Base-by-base conservation (phyloP, 2,888 invertebrate species). In the Metalampra italica region DNA sequence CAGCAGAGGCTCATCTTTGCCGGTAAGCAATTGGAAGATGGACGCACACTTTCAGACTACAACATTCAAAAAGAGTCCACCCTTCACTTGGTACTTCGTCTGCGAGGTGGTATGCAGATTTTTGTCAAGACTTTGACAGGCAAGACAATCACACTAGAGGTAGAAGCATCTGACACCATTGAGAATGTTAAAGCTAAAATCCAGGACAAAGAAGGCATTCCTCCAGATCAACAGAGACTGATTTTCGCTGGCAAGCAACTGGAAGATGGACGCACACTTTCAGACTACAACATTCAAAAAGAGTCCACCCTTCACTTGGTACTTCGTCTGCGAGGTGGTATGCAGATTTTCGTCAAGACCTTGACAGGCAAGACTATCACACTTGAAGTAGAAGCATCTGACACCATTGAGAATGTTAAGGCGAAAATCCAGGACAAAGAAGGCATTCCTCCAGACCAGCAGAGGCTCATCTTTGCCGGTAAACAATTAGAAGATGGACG, bases 341-440 rank as follows among this genome's bases (percentile, higher is more conserved):
- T 78, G 78, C 78, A 78, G 40, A 78, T 70, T 9, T 71, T 72
- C 36, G 72, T 72, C 0, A 74, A 72, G 38, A 72, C 69, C 4
- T 52, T 69, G 34, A 74, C 71, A 13, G 71, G 66, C n/a, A 68
- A 68, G 37, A 68, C 68, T 0, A 68, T 68, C 29, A 68, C 68
- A 0, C 44, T 68, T 0, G 68, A 68, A 30, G 68, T 68, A 7
- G 68, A 68, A 32, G 51, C 68, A 15, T 63, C 68, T 0, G 71
- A 71, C 32, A 68, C 68, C 0, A 71, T 71, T 36, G 71, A 71
- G 29, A 68, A 68, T 45, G 66, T 68, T 0, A 68, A 68, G 11
- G 68, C 68, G 0, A 68, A 68, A 48, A 68, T 68, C 22, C 68
- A 68, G 32, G 68, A 68, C 50, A 68, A 68, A 29, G 68, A 68